Base-by-base conservation (phyloP, 2,113 vertebrate genomes). In the Physeter macrocephalus region DNA sequence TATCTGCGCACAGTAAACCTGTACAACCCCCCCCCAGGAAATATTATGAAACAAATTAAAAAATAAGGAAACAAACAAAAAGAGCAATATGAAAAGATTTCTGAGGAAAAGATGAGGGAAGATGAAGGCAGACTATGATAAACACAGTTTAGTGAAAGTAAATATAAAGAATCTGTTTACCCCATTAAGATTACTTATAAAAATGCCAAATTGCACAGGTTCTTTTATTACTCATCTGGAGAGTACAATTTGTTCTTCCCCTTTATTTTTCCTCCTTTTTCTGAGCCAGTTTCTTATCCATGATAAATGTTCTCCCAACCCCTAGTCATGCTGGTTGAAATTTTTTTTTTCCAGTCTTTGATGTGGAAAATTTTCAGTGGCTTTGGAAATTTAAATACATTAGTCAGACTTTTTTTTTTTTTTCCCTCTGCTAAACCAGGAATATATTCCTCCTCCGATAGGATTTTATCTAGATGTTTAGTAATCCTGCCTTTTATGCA, bases 341-440 rank as follows among this genome's bases (percentile, higher is more conserved):
- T 90, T 90, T 67, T 82, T 80, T 59, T 34, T 61, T n/a, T 81
- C 64, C 57, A n/a, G 52, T 71, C 34, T 95, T 96, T 94, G 52
- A 72, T 93, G 62, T 88, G 90, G 81, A 83, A 94, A 81, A 21
- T 66, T 96, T 67, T 61, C 64, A 83, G 43, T 66, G 67, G 66
- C 52, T 54, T 94, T 87, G 54, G 62, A 93, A 96, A 67, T 93
- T 66, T 66, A 93, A 86, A 27, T 71, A 20, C 41, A 49, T 41
- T 81, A 80, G 59, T 75, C 43, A 95, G 36, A 85, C 21, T n/a
- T 46, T 15, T 75, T 46, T 46, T 31, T 74, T 1, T 64, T 15
- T 31, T 6, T 6, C 4, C 5, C 3, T 74, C 36, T 62, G 4
- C 52, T 78, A 59, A 94, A 43, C 23, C 14, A 39, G 39, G 10